Evolutionary conservation across 2,888 invertebrate genomes (phyloP).

Genomic region (Cantharis lateralis): DNA sequence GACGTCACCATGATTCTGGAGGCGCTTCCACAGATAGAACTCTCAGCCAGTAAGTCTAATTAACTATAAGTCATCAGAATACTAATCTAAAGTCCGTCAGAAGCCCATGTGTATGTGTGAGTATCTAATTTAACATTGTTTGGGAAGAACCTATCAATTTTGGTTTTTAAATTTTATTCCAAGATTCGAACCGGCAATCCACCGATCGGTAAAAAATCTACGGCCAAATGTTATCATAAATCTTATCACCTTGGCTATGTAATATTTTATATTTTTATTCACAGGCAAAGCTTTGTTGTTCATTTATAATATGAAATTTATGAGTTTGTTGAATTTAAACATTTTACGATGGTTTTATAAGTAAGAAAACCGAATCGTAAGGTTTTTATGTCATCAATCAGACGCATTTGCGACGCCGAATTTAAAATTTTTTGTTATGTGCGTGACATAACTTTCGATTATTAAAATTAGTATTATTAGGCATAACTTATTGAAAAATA

Average conservation of each 20-base stretch:
- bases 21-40: constrained; percentile 66
- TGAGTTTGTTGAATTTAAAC: neutral
- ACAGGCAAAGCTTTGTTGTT: neutral
- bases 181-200: no score
- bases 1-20: constrained; percentile 68
- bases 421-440: neutral
- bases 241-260: neutral
- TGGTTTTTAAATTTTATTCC: no score
- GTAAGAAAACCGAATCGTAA: neutral
- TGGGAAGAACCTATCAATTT: no score
- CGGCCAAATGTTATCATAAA: neutral
- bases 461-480: neutral
- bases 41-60: constrained; percentile 70
- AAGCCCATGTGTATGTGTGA: neutral
- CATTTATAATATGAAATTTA: neutral
- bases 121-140: no score
- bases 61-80: neutral
- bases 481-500: neutral
- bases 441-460: neutral
- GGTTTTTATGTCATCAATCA: neutral
- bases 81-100: neutral
- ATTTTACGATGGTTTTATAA: neutral
- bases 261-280: neutral
- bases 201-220: neutral
- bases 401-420: neutral